Base-by-base conservation (phyloP, 2,113 vertebrate species). In the Festucalex cinctus region DNA sequence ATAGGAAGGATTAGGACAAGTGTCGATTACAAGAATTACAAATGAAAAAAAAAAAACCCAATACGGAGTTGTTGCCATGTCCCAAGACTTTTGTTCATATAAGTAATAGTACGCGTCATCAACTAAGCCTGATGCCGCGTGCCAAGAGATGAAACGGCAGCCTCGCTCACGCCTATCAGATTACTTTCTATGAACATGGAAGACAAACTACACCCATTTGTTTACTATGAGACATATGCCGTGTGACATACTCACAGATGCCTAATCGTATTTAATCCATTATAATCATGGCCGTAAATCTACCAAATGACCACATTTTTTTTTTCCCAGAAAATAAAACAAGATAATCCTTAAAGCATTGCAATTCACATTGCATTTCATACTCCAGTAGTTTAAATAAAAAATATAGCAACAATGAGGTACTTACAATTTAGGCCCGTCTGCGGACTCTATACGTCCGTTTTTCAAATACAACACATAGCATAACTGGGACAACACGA, bases 111-210 rank as follows among this genome's bases (percentile, higher is more conserved):
- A 41, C 37, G 8, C 4, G 39, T 41, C 39, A 41, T 41, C 12
- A 41, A 41, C 28, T 32, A 4, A 32, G 28, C 28, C 39, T 41
- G 39, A 41, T 9, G 39, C 39, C 13, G 39, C 39, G 13, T 12
- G 39, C 39, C 39, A 41, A 41, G 39, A 41, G 39, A 12, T 41
- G 39, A 41, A 41, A 41, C 2, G 39, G 39, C 39, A 41, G 13
- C 28, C 28, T 32, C 28, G 13, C 39, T 13, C 39, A 64, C 22
- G 49, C 12, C 59, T 70, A 64, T 74, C 66, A 70, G 70, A 70
- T 84, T 78, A 77, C 22, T 5, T 35, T 54, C 26, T 62, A 51
- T 71, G 46, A 72, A 32, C 39, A 66, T 54, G 32, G 62, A 56
- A 39, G 43, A 70, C 60, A 56, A 32, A 41, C 48, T 64, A 48